A percentile compares a stretch with the other conserved stretches of the same genome.
These are phyloP conservation scores for Phalacrocorax brasilianus DNA, from an alignment of 2,113 vertebrate genomes.

Conservation along the genomic window DNA sequence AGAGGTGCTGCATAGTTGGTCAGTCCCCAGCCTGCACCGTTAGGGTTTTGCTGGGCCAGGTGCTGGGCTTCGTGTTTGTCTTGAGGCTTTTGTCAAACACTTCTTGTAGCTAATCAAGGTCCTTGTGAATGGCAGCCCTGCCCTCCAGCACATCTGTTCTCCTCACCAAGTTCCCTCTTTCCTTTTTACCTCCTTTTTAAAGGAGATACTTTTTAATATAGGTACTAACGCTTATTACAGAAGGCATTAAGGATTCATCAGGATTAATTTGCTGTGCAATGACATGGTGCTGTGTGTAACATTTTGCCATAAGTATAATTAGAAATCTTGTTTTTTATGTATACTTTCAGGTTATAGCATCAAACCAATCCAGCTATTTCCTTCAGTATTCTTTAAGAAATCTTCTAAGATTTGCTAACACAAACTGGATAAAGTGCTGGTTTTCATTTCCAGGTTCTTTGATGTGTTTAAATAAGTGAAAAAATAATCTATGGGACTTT, in stretches of 20 bases:
- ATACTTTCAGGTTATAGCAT: background rate
- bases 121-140: background rate
- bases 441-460: background rate
- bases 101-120: background rate
- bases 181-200: background rate
- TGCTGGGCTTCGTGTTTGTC: background rate
- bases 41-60: background rate
- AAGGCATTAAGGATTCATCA: background rate
- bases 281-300: background rate
- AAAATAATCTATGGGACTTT: background rate
- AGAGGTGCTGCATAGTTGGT: background rate
- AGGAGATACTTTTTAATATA: background rate
- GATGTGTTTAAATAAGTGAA: background rate
- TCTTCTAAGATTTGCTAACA: background rate
- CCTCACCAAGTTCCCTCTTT: background rate
- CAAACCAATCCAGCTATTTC: background rate
- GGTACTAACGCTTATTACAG: background rate
- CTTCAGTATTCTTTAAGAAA: background rate
- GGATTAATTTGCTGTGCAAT: background rate
- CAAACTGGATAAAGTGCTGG: background rate
- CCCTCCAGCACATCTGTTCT: accelerated
- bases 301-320: background rate
- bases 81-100: background rate
- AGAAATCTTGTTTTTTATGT: background rate
- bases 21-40: background rate